Evolutionary conservation across 1,140 invertebrate species (phyloP).

Genomic region (Xylocopa sonorina): DNA sequence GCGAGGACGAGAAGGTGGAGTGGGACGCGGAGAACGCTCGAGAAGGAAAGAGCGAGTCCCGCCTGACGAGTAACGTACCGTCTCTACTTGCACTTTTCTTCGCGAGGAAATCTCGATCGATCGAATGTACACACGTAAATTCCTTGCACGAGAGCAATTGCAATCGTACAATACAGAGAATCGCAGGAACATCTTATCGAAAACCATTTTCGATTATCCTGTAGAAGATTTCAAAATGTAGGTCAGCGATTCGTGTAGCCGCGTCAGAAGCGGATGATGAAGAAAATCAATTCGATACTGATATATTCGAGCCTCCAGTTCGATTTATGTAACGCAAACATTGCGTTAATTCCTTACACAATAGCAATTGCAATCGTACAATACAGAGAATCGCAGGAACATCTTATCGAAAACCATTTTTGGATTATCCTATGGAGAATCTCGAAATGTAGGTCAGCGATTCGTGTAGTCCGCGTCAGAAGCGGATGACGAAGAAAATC

Average conservation of each 20-base stretch:
- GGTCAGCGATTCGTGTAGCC: constrained; percentile 10
- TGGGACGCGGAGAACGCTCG: constrained; percentile 15
- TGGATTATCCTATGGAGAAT: background rate
- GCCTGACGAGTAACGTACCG: constrained; percentile 50
- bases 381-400: constrained; percentile 12
- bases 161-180: background rate
- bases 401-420: background rate
- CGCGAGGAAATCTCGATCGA: constrained; percentile 7
- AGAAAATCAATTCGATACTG: no score
- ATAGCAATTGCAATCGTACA: background rate
- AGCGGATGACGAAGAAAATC: background rate
- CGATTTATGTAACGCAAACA: no score
- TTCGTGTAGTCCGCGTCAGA: background rate
- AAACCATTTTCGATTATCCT: background rate
- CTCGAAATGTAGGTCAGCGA: constrained; percentile 17
- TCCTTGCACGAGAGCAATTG: no score
- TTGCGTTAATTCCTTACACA: no score
- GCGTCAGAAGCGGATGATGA: background rate
- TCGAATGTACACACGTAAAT: no score
- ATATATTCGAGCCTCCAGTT: no score
- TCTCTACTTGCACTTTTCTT: constrained; percentile 65
- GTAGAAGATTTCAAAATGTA: background rate
- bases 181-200: background rate
- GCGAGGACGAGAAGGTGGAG: constrained; percentile 45
- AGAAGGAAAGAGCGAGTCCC: constrained; percentile 36